Evolutionary conservation across 2,113 vertebrate genomes (phyloP), one percentile per base, ranked within the genome.

Genomic region (Phaethornis superciliosus): DNA sequence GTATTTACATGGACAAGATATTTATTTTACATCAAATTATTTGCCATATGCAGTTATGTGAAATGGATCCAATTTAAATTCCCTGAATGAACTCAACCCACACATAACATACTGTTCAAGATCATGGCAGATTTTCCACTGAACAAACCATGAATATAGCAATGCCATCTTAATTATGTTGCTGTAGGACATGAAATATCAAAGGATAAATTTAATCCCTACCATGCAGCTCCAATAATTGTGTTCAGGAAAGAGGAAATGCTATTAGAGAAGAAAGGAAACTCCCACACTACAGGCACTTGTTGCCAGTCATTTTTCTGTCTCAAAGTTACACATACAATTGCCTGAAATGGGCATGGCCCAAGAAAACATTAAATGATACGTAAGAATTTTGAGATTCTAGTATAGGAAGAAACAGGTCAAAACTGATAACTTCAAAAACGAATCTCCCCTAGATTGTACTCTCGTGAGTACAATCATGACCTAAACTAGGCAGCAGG

Each of bases 11-110:
- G 92, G 91, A 88, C 87, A 91, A 89, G 79, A 92, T 94, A 79
- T 95, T 91, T 95, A 94, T 97, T 94, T 89, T 91, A 90, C 78
- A 84, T 81, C 81, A 89, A 94, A 78, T 92, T 93, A 95, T 93
- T 92, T 94, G 77, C 94, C 89, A 91, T 95, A 95, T 85, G 93
- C 78, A 89, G 87, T 96, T 95, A 93, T 32, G 35, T 92, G 93
- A 96, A 95, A 96, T 85, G 28, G 79, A 97, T 96, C 94, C 95
- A 92, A 94, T 94, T 92, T 87, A 81, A 78, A 88, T 79, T 94
- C 78, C 55, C 69, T 82, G 88, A 96, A 93, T 89, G 27, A 92
- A 94, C 54, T 76, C 76, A 84, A 82, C 86, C 81, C 87, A 96
- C 81, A 94, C 84, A 71, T 58, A 93, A 35, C 47, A 89, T 51